Evolutionary conservation across 1,140 invertebrate species (phyloP), one percentile per base, ranked within the genome.

Genomic region (Zaprionus gabonicus): DNA sequence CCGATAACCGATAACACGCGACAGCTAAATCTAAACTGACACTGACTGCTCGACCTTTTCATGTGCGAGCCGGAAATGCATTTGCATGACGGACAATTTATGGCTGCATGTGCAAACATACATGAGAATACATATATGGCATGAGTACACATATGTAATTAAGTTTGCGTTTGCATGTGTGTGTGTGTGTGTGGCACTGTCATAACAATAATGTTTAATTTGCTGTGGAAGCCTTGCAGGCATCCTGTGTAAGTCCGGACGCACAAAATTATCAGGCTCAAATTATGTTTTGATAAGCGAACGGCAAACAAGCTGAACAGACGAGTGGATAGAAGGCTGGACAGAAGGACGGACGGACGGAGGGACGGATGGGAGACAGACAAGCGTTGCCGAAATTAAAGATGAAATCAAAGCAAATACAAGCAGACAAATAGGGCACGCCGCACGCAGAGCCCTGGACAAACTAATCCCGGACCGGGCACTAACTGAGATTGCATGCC

Each of bases 351-450:
- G 74, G 20, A 5, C n/a, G 55, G 36, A 9, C 17, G 25, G 34
- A 44, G 2, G n/a, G 41, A 34, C 53, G 46, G 44, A 58, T 62
- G 73, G 38, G 5, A 38, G 34, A 20, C 23, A 12, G 41, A 34
- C 58, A 53, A 56, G 63, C 66, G 70, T 53, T 71, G 71, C n/a
- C 56, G 34, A 86, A 84, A 85, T 84, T 85, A 75, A 85, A 85
- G 82, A 85, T 86, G 76, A 76, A 85, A 86, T 82, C 82, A 82
- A 78, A 69, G 73, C 81, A 84, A 84, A 83, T 77, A 83, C 38
- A 71, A 62, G 57, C 69, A 36, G 63, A 44, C 82, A 81, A 71
- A 84, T 70, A 80, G 65, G 63, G 17, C 10, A 36, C 41, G 27
- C 60, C 59, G 66, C n/a, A 46, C 23, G 44, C 28, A 59, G 23